Percentiles rank a stretch among this genome's conserved stretches.
Conservation (phyloP, 1,140 invertebrate genomes). For the Drosophila kohkoa region DNA sequence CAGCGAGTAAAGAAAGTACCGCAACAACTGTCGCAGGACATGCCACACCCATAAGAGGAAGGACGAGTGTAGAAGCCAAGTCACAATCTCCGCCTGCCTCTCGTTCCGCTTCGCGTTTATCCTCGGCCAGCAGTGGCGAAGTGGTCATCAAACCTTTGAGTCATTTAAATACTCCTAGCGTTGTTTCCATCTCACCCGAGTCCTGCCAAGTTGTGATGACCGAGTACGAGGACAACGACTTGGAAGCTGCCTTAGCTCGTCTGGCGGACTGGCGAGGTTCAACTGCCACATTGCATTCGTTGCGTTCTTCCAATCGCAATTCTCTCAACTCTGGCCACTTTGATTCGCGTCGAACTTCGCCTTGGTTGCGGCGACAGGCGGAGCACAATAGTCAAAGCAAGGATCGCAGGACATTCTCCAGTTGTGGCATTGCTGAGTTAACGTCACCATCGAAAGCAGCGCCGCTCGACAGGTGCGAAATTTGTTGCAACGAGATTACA, state of each 20-base stretch:
- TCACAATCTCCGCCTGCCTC: slow-evolving; percentile 24
- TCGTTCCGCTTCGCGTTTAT: slow-evolving; percentile 34
- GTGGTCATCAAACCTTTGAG: slow-evolving; percentile 62
- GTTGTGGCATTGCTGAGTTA: slow-evolving; percentile 11
- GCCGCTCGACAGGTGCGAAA: slow-evolving; percentile 44
- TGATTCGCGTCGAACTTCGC: slow-evolving; percentile 56
- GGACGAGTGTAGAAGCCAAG: not conserved
- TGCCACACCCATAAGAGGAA: not conserved
- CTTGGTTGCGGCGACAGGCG: slow-evolving; percentile 56
- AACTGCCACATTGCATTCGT: slow-evolving; percentile 42
- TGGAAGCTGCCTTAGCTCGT: slow-evolving; percentile 64
- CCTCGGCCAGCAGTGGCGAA: slow-evolving; percentile 53
- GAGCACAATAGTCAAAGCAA: slow-evolving; percentile 43
- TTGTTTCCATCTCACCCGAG: slow-evolving; percentile 56
- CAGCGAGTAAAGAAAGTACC: not conserved
- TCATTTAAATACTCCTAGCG: slow-evolving; percentile 63
- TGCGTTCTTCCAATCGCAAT: slow-evolving; percentile 50
- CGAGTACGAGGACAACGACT: slow-evolving; percentile 55
- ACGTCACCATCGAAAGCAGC: not conserved
- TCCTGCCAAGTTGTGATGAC: slow-evolving; percentile 50
- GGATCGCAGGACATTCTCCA: slow-evolving; percentile 12
- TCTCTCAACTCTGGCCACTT: slow-evolving; percentile 35
- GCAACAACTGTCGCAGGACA: not conserved
- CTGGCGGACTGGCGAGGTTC: slow-evolving; percentile 60
- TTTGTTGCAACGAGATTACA: slow-evolving; percentile 46